phyloP scores from a whole-genome alignment of 1,140 invertebrate species.

The Armadillidium nasatum region DNA sequence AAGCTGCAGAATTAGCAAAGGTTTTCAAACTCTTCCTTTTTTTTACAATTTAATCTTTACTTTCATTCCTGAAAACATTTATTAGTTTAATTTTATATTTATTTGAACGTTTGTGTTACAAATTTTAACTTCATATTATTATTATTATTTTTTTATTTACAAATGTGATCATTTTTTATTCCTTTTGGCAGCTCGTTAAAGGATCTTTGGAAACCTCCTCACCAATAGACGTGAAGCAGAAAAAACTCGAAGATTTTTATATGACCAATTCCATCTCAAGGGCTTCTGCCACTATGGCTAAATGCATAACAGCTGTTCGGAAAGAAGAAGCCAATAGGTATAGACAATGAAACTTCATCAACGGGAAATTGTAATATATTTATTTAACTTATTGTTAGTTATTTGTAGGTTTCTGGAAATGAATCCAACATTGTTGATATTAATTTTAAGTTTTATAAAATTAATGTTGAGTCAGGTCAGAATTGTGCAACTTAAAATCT shows the following conservation, averaged over 20 bases:
- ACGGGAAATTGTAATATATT: background rate
- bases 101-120: too few species aligned
- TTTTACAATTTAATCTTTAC: constrained; percentile 10
- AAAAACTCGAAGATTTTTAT: constrained; percentile 87
- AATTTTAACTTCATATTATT: background rate
- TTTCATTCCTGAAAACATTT: background rate
- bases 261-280: constrained; percentile 96
- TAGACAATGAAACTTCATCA: constrained; percentile 37
- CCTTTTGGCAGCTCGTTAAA: constrained; percentile 56
- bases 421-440: background rate
- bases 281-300: constrained; percentile 97
- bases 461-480: background rate
- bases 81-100: background rate
- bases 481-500: too few species aligned
- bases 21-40: constrained; percentile 49
- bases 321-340: constrained; percentile 52
- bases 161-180: constrained; percentile 22
- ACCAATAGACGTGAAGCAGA: constrained; percentile 69
- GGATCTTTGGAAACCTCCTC: constrained; percentile 46
- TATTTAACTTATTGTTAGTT: background rate
- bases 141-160: background rate
- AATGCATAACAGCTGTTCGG: constrained; percentile 85
- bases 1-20: constrained; percentile 64
- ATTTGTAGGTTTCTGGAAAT: background rate
- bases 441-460: background rate